These are phyloP conservation scores for Eristalinus aeneus DNA, from an alignment of 2,888 invertebrate genomes.

Conservation along the genomic window DNA sequence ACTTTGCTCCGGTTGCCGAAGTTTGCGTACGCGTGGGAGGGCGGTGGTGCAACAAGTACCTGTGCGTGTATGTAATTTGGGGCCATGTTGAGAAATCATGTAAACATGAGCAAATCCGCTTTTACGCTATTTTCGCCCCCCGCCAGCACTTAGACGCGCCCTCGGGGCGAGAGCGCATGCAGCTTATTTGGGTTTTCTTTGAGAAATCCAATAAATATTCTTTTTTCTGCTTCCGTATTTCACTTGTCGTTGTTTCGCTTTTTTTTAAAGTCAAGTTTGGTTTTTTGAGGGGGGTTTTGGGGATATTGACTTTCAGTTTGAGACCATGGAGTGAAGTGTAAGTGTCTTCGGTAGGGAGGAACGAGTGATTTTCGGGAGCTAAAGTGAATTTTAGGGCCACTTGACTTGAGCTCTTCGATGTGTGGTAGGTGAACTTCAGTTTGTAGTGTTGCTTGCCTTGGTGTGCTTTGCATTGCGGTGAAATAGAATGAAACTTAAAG, in stretches of 20 bases:
- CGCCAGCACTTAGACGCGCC: constrained; percentile 33
- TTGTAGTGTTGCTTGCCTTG: no score
- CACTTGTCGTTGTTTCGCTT: neutral
- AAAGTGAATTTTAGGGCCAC: neutral
- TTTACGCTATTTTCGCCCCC: constrained; percentile 48
- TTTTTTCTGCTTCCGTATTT: neutral
- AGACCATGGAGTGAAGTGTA: neutral
- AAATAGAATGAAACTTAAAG: no score
- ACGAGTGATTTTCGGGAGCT: neutral
- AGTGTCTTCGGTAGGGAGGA: neutral
- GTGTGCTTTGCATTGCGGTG: no score
- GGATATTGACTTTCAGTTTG: neutral
- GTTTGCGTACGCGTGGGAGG: neutral
- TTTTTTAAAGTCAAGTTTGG: neutral
- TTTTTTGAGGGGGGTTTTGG: no score
- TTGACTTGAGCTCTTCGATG: neutral
- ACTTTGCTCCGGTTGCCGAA: constrained; percentile 36
- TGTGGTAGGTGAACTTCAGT: neutral
- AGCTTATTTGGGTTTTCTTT: constrained; percentile 38
- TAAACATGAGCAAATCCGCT: constrained; percentile 69
- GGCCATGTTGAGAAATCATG: constrained; percentile 69
- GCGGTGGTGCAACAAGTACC: constrained; percentile 63
- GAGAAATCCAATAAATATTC: constrained; percentile 21
- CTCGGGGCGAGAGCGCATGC: constrained; percentile 25
- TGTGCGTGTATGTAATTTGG: constrained; percentile 63